Percentiles rank a stretch among this genome's conserved stretches.
phyloP scores from a whole-genome alignment of 2,797 vertebrate species.

The Hoplostethus atlanticus region DNA sequence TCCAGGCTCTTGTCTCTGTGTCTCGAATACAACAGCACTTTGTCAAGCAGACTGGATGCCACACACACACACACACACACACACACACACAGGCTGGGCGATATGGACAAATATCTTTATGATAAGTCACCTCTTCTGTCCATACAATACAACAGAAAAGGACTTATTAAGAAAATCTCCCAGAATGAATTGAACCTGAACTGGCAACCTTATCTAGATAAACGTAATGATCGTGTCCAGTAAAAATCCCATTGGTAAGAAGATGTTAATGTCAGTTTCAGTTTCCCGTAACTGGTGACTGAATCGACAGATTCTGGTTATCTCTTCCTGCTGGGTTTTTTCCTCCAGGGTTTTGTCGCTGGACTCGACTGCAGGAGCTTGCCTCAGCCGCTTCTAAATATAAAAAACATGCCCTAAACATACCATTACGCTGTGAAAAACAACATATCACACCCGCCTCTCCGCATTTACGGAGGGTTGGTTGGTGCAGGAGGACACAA shows the following conservation, averaged over 20 bases:
- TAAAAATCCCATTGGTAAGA: no score
- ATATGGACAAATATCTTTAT: no score
- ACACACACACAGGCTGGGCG: no score
- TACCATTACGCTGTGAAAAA: constrained; percentile 17
- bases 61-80: no score
- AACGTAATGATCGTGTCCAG: no score
- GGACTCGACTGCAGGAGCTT: constrained; percentile 2
- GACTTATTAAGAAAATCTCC: no score
- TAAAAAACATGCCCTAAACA: constrained; percentile 20
- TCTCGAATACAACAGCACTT: constrained; percentile 6
- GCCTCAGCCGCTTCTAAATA: constrained; percentile 35
- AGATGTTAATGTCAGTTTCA: no score
- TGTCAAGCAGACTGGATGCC: constrained; percentile 4
- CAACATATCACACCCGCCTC: background rate
- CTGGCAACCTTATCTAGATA: no score
- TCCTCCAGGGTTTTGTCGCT: constrained; percentile 6
- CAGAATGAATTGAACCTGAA: no score
- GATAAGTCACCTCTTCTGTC: no score
- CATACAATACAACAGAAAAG: no score
- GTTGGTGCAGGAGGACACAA: background rate
- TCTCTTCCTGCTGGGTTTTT: background rate
- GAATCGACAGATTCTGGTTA: background rate
- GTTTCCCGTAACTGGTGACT: background rate
- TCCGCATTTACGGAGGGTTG: background rate
- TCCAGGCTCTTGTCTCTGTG: background rate